Conservation (phyloP, 2,797 vertebrate genomes). For the Pristis pectinata region DNA sequence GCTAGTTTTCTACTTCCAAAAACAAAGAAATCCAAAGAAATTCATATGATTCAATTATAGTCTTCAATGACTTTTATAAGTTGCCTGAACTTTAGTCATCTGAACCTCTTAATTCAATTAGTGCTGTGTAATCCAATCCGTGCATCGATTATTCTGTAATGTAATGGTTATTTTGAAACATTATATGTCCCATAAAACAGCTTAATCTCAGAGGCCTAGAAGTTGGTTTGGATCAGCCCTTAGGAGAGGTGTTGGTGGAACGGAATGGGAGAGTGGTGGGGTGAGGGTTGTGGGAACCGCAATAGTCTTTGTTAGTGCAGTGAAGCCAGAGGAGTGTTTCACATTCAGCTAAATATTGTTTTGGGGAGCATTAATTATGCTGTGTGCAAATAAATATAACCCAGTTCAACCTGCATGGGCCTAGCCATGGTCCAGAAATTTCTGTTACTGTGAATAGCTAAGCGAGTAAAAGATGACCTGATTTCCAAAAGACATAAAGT, state of each 20-base stretch:
- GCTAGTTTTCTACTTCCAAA: neutral
- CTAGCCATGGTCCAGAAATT: too few species aligned
- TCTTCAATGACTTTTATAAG: constrained; percentile 4
- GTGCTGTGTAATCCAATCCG: neutral
- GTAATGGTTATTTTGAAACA: constrained; percentile 20
- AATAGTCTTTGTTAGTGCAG: neutral
- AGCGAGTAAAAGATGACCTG: too few species aligned
- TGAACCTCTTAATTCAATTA: constrained; percentile 4
- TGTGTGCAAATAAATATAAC: neutral
- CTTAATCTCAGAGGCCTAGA: neutral
- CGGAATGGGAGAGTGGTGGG: neutral
- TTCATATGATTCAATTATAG: constrained; percentile 22
- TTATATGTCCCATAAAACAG: neutral
- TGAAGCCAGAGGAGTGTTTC: too few species aligned
- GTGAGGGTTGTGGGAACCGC: neutral
- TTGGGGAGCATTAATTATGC: neutral
- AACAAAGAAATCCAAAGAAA: neutral
- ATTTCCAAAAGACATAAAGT: too few species aligned
- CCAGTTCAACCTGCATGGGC: too few species aligned
- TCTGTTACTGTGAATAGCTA: too few species aligned
- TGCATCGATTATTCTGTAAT: neutral
- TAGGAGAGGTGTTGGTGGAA: neutral
- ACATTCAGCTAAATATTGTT: neutral
- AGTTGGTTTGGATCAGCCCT: neutral
- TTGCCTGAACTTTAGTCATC: neutral